Conservation (phyloP, 2,888 invertebrate species). For the Agrotis exclamationis region DNA sequence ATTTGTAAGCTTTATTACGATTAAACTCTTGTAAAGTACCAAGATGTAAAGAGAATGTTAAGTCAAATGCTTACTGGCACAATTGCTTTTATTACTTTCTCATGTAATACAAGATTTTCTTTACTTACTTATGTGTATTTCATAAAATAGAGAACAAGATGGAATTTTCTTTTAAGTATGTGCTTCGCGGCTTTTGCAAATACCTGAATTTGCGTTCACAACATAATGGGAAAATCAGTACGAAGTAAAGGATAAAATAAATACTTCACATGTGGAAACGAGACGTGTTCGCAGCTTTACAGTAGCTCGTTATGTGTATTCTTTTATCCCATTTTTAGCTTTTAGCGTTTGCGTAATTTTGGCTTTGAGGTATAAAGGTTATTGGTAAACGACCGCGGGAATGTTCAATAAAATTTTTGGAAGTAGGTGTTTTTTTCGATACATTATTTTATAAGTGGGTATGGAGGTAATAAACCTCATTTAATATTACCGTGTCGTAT, state of each 20-base stretch:
- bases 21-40: background rate
- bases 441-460: background rate
- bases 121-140: background rate
- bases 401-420: conserved; percentile 13
- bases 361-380: conserved; percentile 23
- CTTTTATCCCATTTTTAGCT: background rate
- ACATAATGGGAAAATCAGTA: conserved; percentile 9
- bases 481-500: too few species aligned
- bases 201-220: background rate
- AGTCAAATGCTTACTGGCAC: too few species aligned
- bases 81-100: conserved; percentile 1
- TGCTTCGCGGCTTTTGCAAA: background rate
- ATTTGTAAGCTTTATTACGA: background rate
- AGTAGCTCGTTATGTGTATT: conserved; percentile 8
- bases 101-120: background rate
- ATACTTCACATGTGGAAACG: background rate
- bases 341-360: conserved; percentile 8
- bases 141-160: background rate
- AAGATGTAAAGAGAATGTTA: background rate
- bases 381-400: background rate
- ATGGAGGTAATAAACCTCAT: too few species aligned
- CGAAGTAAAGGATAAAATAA: conserved; percentile 22
- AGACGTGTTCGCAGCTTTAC: conserved; percentile 6
- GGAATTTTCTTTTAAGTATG: background rate
- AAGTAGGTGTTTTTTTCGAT: background rate